A percentile compares a stretch with the other conserved stretches of the same genome.
phyloP scores from a whole-genome alignment of 2,113 vertebrate species.

The Chaetodon auriga region DNA sequence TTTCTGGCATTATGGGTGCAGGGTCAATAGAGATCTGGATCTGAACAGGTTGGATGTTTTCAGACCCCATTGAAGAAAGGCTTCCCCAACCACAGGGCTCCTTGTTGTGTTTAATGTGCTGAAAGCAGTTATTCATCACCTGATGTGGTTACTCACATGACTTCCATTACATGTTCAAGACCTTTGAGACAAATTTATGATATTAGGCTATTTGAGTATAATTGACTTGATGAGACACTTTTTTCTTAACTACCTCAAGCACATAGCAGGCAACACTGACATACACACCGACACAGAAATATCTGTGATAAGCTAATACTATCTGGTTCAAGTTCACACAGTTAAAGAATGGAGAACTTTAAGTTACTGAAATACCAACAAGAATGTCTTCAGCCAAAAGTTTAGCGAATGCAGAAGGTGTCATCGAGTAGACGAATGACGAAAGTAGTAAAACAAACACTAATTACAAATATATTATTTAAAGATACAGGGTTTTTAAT shows the following conservation, averaged over 20 bases:
- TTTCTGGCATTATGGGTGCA: background rate
- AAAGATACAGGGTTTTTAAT: background rate
- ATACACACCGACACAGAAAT: too few species aligned
- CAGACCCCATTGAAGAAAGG: background rate
- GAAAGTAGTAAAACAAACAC: background rate
- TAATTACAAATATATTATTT: background rate
- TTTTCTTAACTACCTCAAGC: too few species aligned
- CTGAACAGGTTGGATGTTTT: background rate
- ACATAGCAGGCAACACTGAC: background rate
- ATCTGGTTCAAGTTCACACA: background rate
- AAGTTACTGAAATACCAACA: background rate
- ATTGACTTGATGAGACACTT: too few species aligned
- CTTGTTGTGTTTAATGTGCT: background rate
- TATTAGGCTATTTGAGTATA: too few species aligned
- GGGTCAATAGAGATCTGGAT: too few species aligned
- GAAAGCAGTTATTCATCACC: background rate
- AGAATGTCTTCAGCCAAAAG: too few species aligned
- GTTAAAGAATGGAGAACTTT: background rate
- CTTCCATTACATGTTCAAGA: too few species aligned
- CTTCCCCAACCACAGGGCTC: background rate
- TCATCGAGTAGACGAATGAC: background rate
- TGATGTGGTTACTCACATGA: background rate
- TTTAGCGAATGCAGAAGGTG: background rate
- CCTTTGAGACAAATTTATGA: too few species aligned
- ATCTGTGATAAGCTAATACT: background rate